These are phyloP conservation scores for Burhinus bistriatus DNA, from an alignment of 2,113 vertebrate genomes.

Conservation along the genomic window DNA sequence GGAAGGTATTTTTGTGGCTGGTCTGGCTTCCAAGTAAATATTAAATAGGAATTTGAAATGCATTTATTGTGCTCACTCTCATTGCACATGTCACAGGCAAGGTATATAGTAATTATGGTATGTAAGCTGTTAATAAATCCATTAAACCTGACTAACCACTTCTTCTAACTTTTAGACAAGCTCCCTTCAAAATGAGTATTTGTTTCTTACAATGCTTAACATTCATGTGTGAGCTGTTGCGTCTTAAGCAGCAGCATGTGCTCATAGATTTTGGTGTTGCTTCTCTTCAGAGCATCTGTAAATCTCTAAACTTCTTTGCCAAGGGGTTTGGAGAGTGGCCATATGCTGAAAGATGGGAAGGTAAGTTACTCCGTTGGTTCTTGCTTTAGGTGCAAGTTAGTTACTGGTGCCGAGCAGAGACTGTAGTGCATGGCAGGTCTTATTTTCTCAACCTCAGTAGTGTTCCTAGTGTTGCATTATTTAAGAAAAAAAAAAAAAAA, in stretches of 20 bases:
- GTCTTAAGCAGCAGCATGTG: background rate
- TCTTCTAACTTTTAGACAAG: background rate
- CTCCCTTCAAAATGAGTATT: background rate
- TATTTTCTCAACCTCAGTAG: rapidly evolving
- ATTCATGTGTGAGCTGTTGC: background rate
- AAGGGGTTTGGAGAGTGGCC: background rate
- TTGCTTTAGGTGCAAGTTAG: background rate
- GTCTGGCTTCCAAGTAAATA: background rate
- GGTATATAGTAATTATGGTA: background rate
- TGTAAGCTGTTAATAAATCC: background rate
- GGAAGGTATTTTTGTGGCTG: background rate
- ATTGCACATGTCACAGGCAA: background rate
- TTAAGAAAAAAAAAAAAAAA: background rate
- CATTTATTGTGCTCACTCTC: background rate
- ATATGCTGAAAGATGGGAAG: background rate
- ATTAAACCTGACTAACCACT: background rate
- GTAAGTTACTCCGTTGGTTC: background rate
- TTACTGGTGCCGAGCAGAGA: background rate
- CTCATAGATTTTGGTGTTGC: background rate
- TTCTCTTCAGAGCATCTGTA: background rate
- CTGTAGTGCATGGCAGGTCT: background rate
- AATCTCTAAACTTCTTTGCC: background rate
- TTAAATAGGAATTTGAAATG: background rate
- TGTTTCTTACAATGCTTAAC: background rate
- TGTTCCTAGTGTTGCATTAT: background rate